Percentiles rank a stretch among this genome's conserved stretches.
These are phyloP conservation scores for Actias luna DNA, from an alignment of 2,888 invertebrate species.

Conservation along the genomic window DNA sequence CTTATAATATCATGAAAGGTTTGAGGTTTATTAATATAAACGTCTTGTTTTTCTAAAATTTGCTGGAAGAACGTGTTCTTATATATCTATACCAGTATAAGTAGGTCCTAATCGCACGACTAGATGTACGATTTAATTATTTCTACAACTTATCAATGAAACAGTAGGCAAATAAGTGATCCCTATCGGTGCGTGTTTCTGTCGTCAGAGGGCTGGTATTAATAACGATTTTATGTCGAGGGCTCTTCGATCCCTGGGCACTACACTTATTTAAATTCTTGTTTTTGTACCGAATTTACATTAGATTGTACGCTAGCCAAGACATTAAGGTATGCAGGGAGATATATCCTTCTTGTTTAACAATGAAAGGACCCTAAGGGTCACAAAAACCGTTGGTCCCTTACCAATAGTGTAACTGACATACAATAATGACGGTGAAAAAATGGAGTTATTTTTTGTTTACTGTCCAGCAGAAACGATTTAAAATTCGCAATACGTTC, in stretches of 20 bases:
- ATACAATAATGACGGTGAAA: slow-evolving; percentile 65
- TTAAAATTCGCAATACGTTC: slow-evolving; percentile 66
- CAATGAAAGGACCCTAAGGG: slow-evolving; percentile 68
- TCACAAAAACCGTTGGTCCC: slow-evolving; percentile 80
- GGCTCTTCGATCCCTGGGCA: slow-evolving; percentile 55
- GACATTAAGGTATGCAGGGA: slow-evolving; percentile 68
- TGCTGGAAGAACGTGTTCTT: neutral
- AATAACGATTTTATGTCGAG: slow-evolving; percentile 74
- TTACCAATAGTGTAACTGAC: slow-evolving; percentile 71
- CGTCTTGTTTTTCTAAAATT: neutral
- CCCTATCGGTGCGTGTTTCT: slow-evolving; percentile 45
- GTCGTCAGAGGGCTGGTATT: slow-evolving; percentile 60
- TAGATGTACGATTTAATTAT: neutral
- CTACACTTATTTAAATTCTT: slow-evolving; percentile 79
- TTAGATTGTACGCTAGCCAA: slow-evolving; percentile 70
- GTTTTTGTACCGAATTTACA: slow-evolving; percentile 80
- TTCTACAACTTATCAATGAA: slow-evolving; percentile 12
- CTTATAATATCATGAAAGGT: neutral
- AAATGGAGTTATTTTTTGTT: slow-evolving; percentile 63
- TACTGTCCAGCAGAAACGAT: slow-evolving; percentile 63
- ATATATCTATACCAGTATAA: neutral
- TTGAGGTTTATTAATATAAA: neutral
- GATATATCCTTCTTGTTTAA: slow-evolving; percentile 68
- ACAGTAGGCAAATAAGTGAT: slow-evolving; percentile 14
- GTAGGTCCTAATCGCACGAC: neutral